Percentiles rank a stretch among this genome's conserved stretches.
These are phyloP conservation scores for Oscarella lobularis DNA, from an alignment of 37 sponge, comb jelly and placozoan genomes.

Conservation along the genomic window DNA sequence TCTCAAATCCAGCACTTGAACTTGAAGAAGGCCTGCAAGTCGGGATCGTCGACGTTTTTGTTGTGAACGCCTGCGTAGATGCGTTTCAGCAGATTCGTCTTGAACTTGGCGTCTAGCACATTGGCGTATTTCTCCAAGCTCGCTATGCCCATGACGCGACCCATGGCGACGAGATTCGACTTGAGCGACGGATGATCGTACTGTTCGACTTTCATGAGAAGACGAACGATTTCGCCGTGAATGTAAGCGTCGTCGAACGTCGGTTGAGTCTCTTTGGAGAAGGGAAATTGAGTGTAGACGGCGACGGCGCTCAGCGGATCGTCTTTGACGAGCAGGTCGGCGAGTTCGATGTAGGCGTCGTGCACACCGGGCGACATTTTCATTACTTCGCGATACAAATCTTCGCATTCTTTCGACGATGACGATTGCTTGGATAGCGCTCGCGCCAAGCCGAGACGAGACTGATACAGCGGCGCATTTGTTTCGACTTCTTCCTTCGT, in stretches of 20 bases:
- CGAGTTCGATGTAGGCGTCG: conserved; percentile 96
- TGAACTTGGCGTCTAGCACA: conserved; percentile 74
- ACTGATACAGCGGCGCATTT: conserved; percentile 46
- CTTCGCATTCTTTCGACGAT: conserved; percentile 27
- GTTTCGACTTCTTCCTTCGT: neutral
- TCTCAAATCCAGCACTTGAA: conserved; percentile 77
- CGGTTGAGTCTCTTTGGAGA: conserved; percentile 60
- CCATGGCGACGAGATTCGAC: conserved; percentile 62
- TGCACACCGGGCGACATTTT: conserved; percentile 62
- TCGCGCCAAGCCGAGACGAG: conserved; percentile 80
- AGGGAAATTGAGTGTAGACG: conserved; percentile 78
- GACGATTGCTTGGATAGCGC: conserved; percentile 30
- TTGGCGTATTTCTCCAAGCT: conserved; percentile 76
- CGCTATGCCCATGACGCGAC: conserved; percentile 73
- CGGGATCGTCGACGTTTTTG: conserved; percentile 58
- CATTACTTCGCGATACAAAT: conserved; percentile 66
- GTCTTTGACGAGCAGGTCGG: conserved; percentile 49
- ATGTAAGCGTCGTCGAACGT: conserved; percentile 94
- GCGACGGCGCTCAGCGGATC: conserved; percentile 70
- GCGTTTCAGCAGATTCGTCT: conserved; percentile 57
- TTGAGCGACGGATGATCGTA: conserved; percentile 62
- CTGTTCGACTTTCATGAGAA: conserved; percentile 61
- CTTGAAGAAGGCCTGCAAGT: conserved; percentile 86
- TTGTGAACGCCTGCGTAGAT: conserved; percentile 81
- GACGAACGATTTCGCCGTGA: conserved; percentile 79